Base-by-base conservation (phyloP, 2,888 invertebrate species). In the Trachelus stipa region DNA sequence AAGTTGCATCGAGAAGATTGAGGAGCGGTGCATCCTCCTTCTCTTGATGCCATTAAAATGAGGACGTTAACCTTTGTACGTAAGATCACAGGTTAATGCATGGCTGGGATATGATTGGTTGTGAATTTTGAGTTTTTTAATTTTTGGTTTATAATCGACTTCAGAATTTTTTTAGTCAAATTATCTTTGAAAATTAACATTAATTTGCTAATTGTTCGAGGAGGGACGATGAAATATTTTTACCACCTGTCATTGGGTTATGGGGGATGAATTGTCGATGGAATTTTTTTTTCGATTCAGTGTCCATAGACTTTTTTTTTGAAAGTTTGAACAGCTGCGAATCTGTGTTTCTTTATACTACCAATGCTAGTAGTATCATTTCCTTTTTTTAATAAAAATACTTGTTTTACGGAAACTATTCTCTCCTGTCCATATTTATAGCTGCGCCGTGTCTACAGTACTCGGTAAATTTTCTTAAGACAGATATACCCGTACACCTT, bases 41-140 rank as follows among this genome's bases (percentile, higher is more conserved):
- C n/a, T 40, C 77, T 56, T 15, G 77, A 31, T 77, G 79, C 83
- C 82, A 81, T 85, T 85, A 83, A 73, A 76, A 80, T 77, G 56
- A 77, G 80, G 76, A 80, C 77, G 81, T 80, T 84, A 83, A 86
- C 84, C 85, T 86, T 86, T 85, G 71, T 34, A 12, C 71, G 0
- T 31, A 34, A 31, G 71, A 31, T 71, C 31, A 34, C 1, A 33
- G 71, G 12, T 69, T 30, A n/a, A 15, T 40, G 6, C 6, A 40
- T 1, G 1, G 37, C 15, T 15, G 12, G 37, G 37, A 15, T 40
- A 12, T 15, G 40, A 40, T 40, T 40, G 40, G 2, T 40, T 40
- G 15, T 40, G 4, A 40, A 9, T 23, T 9, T 23, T 23, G 0
- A 23, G 2, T 15, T 40, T 9, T 23, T 35, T 35, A 12, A 3